Evolutionary conservation across 1,140 invertebrate species (phyloP), one percentile per base, ranked within the genome.

Genomic region (Drosophila lacertosa): DNA sequence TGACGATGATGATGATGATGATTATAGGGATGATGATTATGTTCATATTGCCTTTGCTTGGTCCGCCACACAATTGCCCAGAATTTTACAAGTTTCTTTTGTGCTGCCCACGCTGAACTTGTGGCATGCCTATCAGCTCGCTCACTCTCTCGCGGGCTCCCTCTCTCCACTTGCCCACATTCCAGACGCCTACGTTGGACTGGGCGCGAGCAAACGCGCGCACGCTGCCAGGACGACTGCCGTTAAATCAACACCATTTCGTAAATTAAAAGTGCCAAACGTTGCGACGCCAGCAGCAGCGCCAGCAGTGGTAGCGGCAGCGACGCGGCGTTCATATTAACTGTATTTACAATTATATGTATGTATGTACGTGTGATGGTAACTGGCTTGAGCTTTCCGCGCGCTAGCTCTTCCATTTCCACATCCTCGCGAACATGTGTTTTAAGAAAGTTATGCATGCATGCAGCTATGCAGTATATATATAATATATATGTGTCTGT

Each of bases 161-260:
- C 15, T 18, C 42, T n/a, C 10, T 15, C 6, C 74, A 18, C 42
- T 18, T 29, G 48, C 18, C 51, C n/a, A 32, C 47, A 48, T 18
- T 15, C 37, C 26, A 51, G 16, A 33, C 33, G 29, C 29, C 40
- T 39, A 42, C 59, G 18, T 24, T 32, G 39, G 29, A n/a, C 18
- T 13, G 13, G 32, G 18, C 33, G 55, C 10, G 16, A 13, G 32
- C 51, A 18, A 55, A 32, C 29, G 54, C 54, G 40, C 48, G 48
- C 55, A 29, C 50, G 63, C 44, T 58, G 44, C 33, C 51, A 37
- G 29, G n/a, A 65, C 63, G 63, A 58, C 47, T 86, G 74, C 74
- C 69, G 84, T 84, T 89, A 89, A 89, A 89, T 89, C 84, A 89
- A 89, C 84, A 89, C 84, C 84, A 89, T 89, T 89, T 89, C 77